A percentile compares a stretch with the other conserved stretches of the same genome.
Conservation (phyloP, 2,113 vertebrate genomes). For the Gracilinanus agilis region DNA sequence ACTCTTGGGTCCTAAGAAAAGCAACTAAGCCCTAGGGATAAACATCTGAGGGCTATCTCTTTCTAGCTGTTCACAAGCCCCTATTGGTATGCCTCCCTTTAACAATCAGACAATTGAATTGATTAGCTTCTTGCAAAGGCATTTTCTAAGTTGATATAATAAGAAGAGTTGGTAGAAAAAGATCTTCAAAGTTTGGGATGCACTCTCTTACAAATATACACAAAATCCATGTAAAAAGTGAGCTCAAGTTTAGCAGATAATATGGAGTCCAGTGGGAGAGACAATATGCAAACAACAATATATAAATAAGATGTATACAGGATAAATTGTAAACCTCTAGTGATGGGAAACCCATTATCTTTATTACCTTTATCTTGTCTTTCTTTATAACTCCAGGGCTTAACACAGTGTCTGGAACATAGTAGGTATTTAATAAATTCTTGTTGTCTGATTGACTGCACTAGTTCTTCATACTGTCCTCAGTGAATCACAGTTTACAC, state of each 20-base stretch:
- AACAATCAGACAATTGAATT: background rate
- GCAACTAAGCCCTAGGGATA: background rate
- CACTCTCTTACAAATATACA: background rate
- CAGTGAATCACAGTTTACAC: background rate
- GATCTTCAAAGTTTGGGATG: background rate
- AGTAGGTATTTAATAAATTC: background rate
- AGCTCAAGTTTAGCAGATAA: background rate
- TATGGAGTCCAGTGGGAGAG: background rate
- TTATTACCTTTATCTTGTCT: background rate
- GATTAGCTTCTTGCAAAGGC: background rate
- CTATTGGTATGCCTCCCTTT: background rate
- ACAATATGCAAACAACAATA: background rate
- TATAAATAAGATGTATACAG: background rate
- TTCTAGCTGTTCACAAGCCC: background rate
- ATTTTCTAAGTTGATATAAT: background rate
- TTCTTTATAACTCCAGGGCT: background rate
- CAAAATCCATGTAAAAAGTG: background rate
- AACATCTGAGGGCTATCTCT: too few species aligned
- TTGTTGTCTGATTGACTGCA: background rate
- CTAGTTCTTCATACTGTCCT: background rate
- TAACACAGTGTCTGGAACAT: background rate
- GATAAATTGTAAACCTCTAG: background rate
- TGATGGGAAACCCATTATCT: background rate
- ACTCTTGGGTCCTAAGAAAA: background rate
- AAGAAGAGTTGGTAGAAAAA: background rate